Evolutionary conservation across 2,888 invertebrate genomes (phyloP).

Genomic region (Vannuccia rotundouncinata): DNA sequence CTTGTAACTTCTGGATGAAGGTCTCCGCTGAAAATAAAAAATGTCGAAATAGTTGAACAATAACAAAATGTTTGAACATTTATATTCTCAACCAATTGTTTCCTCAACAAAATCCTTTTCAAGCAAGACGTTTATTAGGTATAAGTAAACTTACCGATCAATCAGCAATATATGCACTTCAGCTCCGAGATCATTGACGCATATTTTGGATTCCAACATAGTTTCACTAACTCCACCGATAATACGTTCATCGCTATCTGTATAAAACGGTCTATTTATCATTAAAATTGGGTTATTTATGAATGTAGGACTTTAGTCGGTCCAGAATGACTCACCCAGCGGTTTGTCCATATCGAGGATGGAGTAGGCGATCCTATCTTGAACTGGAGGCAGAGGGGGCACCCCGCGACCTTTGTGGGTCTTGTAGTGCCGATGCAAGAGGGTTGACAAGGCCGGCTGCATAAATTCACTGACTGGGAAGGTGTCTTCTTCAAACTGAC

Average conservation of each 20-base stretch:
- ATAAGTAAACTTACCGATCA: background rate
- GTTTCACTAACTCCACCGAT: background rate
- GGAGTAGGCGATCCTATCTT: background rate
- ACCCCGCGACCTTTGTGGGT: background rate
- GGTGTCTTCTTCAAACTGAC: background rate
- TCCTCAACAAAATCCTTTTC: too few species aligned
- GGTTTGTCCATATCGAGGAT: background rate
- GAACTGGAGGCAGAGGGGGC: background rate
- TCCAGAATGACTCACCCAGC: background rate
- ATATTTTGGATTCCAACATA: background rate
- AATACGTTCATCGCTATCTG: background rate
- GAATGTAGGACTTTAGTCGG: background rate
- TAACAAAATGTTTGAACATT: background rate
- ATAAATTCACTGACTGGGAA: background rate
- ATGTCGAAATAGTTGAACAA: background rate
- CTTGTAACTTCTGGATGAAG: too few species aligned
- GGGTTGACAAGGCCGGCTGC: background rate
- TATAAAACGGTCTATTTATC: background rate
- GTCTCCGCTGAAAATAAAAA: background rate
- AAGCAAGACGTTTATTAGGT: background rate
- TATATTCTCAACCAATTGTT: too few species aligned
- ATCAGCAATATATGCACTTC: background rate
- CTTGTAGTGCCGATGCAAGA: background rate
- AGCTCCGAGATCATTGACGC: background rate
- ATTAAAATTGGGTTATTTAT: background rate